Base-by-base conservation (phyloP, 1,140 invertebrate species). In the Drosophila subobscura region DNA sequence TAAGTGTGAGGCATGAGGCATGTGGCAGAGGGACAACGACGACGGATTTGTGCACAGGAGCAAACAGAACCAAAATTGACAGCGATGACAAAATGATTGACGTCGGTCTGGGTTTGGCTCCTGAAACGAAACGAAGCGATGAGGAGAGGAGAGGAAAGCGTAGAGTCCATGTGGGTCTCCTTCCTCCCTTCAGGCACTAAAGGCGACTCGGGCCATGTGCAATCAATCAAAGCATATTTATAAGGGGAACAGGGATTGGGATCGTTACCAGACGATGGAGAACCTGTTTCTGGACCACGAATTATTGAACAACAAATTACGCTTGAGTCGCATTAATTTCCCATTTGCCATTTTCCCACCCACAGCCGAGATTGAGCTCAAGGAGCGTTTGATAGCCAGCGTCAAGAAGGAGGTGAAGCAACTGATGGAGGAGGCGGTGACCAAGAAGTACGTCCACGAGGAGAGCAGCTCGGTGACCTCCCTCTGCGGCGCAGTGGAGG, bases 381-480 rank as follows among this genome's bases (percentile, higher is more conserved):
- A 96, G 90, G 96, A 96, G 79, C 94, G 94, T 73, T 93, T 97
- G 44, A 95, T 97, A 50, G 93, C 94, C 47, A 93, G 93, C 71
- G 96, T 97, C 12, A 97, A 97, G 91, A 96, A 96, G 91, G 96
- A 97, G 92, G 96, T 97, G 41, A 97, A 97, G 81, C 96, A 97
- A 91, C 95, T 98, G 46, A 98, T 98, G 97, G 97, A 98, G 93
- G 97, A 98, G 92, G 96, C 97, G 41, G 97, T 98, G 3, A 98
- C 97, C 1, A 94, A 96, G 70, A 98, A 98, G 92, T 97, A 97
- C 91, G 96, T 98, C 8, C 96, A 98, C 91, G 97, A 98, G 92
- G 97, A 98, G 72, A 97, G 96, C 90, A 96, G 96, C 55, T 96
- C 95, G 54, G 96, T 98, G 29, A 97, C 96, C 14, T 95, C 96